These are phyloP conservation scores for Euschistus heros DNA, from an alignment of 1,140 invertebrate genomes.

Conservation along the genomic window DNA sequence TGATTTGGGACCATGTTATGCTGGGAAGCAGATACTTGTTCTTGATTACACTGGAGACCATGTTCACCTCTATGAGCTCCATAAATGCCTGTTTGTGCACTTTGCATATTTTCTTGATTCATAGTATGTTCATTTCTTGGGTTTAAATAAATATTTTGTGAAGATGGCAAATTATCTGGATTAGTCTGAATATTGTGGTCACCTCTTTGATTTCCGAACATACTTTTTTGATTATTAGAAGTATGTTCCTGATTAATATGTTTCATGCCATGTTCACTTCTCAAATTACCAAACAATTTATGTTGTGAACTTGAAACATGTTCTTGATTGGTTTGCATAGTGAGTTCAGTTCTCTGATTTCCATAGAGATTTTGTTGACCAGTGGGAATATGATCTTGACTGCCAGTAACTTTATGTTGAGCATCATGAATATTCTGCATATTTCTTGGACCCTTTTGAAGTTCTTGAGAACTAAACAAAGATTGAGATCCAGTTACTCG, in stretches of 20 bases:
- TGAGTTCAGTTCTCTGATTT: not conserved
- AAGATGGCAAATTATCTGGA: too few relatives aligned
- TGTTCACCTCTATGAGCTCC: too few relatives aligned
- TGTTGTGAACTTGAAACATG: not conserved
- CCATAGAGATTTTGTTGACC: not conserved
- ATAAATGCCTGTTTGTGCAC: too few relatives aligned
- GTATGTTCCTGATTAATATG: not conserved
- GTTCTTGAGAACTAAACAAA: conserved; percentile 1
- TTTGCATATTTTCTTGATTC: too few relatives aligned
- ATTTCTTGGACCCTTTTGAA: not conserved
- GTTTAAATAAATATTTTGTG: too few relatives aligned
- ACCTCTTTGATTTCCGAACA: not conserved
- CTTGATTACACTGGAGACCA: too few relatives aligned
- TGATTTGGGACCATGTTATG: too few relatives aligned
- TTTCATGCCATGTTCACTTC: not conserved
- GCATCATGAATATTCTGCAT: not conserved
- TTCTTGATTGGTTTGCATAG: not conserved
- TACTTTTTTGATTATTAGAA: not conserved
- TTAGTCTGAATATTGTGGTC: not conserved
- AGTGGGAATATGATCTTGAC: not conserved
- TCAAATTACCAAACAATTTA: not conserved
- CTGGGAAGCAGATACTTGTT: too few relatives aligned
- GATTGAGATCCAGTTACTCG: not conserved
- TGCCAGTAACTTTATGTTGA: not conserved
- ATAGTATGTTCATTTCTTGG: too few relatives aligned